Conservation (phyloP, 2,797 vertebrate genomes). For the Chelon labrosus region DNA sequence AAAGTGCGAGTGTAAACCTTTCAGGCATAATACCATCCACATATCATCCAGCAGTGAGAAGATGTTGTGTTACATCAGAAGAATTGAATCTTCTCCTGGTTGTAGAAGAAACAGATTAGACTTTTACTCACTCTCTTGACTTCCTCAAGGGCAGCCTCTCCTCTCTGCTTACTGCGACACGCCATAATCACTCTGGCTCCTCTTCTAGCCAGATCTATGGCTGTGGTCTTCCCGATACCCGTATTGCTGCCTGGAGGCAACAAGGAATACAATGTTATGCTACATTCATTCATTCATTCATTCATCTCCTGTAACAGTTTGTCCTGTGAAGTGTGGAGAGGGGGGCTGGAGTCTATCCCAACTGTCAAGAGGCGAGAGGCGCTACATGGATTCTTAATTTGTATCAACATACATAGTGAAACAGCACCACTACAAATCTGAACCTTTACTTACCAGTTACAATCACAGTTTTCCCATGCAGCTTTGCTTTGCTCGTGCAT, state of each 20-base stretch:
- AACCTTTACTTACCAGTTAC: conserved; percentile 84
- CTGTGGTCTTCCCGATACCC: conserved; percentile 32
- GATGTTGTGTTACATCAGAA: conserved; percentile 69
- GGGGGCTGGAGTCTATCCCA: too few relatives aligned
- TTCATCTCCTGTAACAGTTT: too few relatives aligned
- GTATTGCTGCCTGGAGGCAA: conserved; percentile 37
- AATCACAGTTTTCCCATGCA: conserved; percentile 87
- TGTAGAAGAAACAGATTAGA: background rate
- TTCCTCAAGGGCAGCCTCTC: conserved; percentile 21
- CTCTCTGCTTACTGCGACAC: conserved; percentile 32
- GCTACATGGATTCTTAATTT: background rate
- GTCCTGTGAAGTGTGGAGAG: background rate
- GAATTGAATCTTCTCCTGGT: background rate
- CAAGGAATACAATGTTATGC: background rate
- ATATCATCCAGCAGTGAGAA: background rate
- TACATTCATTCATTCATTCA: background rate
- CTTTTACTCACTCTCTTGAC: conserved; percentile 29
- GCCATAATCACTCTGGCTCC: conserved; percentile 39
- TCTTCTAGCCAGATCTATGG: conserved; percentile 36
- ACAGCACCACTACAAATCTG: background rate
- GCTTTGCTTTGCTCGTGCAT: conserved; percentile 79
- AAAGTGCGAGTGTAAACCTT: background rate
- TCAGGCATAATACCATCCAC: background rate
- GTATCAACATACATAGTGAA: background rate
- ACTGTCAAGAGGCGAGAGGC: too few relatives aligned